Evolutionary conservation across 2,113 vertebrate genomes (phyloP), one percentile per base, ranked within the genome.

Genomic region (Neolamprologus modestus): DNA sequence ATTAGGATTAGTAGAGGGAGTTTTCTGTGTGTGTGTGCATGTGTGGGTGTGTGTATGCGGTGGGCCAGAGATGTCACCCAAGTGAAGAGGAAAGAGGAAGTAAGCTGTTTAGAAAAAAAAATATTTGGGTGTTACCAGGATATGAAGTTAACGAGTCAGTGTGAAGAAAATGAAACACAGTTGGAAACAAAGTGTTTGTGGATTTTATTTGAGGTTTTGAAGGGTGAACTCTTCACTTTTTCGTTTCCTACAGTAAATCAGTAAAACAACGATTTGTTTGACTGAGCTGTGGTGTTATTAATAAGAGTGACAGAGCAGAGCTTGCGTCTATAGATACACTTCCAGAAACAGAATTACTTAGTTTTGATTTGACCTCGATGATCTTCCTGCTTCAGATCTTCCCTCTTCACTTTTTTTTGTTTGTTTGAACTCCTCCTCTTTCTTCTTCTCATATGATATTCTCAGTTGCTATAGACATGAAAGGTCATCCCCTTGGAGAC

Each of bases 61-160:
- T 24, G 21, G 42, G 16, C 24, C 71, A 76, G 71, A 50, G 71
- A 78, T 26, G 37, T 80, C 88, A 88, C 66, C 55, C 35, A 42
- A 68, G 78, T 63, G 28, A 81, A 80, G 55, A 83, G 85, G 83
- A 89, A 93, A 92, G 71, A 87, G 92, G 92, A 94, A 92, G 84
- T 88, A 21, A 79, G 28, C 68, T 8, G 11, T 92, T 90, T 73
- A 54, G 83, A 81, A 90, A 63, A 42, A 40, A 54, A 35, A 63
- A 81, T 53, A 73, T 21, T 84, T 87, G 88, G 88, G 82, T 82
- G 91, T 86, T 85, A 85, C 52, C 71, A 63, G 73, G 61, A 88
- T 10, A 42, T 37, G 76, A 57, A 78, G 50, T 31, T 81, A 88
- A 79, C 35, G 19, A 87, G 31, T 28, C n/a, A 37, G 26, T 19